These are phyloP conservation scores for Drosophila repleta DNA, from an alignment of 1,140 invertebrate genomes.

Conservation along the genomic window DNA sequence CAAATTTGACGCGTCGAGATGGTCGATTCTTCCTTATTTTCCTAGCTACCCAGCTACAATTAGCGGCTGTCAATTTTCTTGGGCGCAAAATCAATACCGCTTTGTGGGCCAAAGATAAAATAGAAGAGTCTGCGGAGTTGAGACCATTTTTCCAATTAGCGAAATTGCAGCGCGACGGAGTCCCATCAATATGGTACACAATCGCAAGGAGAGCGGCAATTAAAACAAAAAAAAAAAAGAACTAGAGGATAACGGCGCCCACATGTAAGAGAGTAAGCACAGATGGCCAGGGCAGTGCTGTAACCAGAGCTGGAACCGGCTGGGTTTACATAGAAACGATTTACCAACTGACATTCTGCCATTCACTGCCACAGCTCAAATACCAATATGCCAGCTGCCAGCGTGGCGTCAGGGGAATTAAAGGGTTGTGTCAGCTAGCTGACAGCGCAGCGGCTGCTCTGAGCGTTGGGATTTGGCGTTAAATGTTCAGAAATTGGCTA, in stretches of 20 bases:
- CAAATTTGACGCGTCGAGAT: constrained; percentile 44
- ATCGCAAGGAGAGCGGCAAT: constrained; percentile 53
- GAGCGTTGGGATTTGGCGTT: background rate
- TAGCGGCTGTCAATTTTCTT: constrained; percentile 28
- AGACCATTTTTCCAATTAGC: constrained; percentile 65
- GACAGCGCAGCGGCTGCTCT: constrained; percentile 11
- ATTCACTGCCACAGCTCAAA: constrained; percentile 27
- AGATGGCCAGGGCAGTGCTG: constrained; percentile 44
- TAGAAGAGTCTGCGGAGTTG: constrained; percentile 7
- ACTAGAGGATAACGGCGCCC: constrained; percentile 20
- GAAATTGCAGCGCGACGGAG: constrained; percentile 40
- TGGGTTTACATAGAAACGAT: constrained; percentile 10
- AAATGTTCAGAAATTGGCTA: background rate
- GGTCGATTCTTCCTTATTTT: background rate
- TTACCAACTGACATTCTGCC: constrained; percentile 43
- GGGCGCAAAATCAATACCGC: constrained; percentile 53
- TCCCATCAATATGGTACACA: constrained; percentile 28
- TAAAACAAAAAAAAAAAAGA: constrained; percentile 42
- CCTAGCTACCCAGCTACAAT: constrained; percentile 19
- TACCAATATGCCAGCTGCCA: constrained; percentile 12
- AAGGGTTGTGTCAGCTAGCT: background rate
- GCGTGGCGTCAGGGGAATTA: background rate
- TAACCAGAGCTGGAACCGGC: constrained; percentile 5
- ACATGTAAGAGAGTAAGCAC: constrained; percentile 34
- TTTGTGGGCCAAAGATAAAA: constrained; percentile 52